These are phyloP conservation scores for Apomyelois bistriatella DNA, from an alignment of 2,888 invertebrate species.

Conservation along the genomic window DNA sequence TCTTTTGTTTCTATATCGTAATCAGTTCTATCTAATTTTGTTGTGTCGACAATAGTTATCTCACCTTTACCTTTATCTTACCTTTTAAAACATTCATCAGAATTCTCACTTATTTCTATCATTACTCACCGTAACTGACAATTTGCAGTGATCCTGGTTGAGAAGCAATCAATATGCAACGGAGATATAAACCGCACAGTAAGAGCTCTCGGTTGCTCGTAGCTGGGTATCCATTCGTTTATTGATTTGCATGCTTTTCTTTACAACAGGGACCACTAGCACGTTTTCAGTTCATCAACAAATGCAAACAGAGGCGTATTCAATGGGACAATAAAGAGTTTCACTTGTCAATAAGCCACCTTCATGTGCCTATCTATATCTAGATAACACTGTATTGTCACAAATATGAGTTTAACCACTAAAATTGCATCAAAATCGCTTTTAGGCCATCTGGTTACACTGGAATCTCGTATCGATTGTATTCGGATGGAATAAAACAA, in stretches of 20 bases:
- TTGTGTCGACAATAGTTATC: not conserved
- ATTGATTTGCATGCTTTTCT: constrained; percentile 71
- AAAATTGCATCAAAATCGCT: constrained; percentile 33
- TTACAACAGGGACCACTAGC: constrained; percentile 59
- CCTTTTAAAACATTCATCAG: not conserved
- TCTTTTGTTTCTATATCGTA: not conserved
- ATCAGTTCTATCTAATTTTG: not conserved
- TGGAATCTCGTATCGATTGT: constrained; percentile 64
- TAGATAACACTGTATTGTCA: constrained; percentile 46
- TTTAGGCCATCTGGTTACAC: constrained; percentile 56
- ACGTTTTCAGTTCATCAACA: constrained; percentile 58
- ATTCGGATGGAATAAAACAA: constrained; percentile 66
- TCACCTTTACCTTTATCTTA: not conserved
- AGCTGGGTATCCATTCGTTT: constrained; percentile 59
- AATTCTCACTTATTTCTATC: not conserved
- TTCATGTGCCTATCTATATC: constrained; percentile 34
- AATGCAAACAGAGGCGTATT: constrained; percentile 54
- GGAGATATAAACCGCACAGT: constrained; percentile 58
- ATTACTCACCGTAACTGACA: constrained; percentile 57
- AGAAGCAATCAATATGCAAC: constrained; percentile 73
- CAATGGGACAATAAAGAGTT: constrained; percentile 64
- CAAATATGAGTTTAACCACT: constrained; percentile 35
- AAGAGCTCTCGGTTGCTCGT: constrained; percentile 50
- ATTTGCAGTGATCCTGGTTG: constrained; percentile 50
- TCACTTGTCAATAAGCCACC: constrained; percentile 74